Evolutionary conservation across 2,888 invertebrate species (phyloP).

Genomic region (Drosophila leonis): DNA sequence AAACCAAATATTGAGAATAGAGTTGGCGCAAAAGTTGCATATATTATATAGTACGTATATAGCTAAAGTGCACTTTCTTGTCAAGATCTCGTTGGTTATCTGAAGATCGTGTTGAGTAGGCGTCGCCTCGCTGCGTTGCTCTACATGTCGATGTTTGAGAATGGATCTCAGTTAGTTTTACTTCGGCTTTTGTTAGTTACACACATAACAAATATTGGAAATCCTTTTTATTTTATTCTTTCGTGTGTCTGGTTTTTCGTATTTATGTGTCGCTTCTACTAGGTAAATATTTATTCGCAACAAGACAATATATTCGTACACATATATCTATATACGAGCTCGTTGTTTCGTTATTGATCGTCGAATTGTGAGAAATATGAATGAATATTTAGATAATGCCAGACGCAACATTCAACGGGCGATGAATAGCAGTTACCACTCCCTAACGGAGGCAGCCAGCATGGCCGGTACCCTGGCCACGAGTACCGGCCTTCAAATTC

Average conservation of each 20-base stretch:
- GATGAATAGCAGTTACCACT: slow-evolving; percentile 22
- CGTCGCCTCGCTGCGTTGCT: not conserved
- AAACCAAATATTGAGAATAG: too few species aligned
- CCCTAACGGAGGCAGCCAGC: slow-evolving; percentile 13
- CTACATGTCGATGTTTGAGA: not conserved
- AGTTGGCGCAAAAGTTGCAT: too few species aligned
- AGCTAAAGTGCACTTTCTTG: too few species aligned
- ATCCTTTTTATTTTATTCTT: slow-evolving; percentile 14
- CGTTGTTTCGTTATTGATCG: not conserved
- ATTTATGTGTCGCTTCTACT: slow-evolving; percentile 29
- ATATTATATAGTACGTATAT: too few species aligned
- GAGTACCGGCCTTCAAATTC: slow-evolving; percentile 3
- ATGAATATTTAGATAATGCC: slow-evolving; percentile 40
- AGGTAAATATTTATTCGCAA: slow-evolving; percentile 20
- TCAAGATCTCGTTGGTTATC: not conserved
- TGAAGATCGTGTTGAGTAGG: slow-evolving; percentile 10
- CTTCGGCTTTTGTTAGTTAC: slow-evolving; percentile 28
- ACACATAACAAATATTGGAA: slow-evolving; percentile 24
- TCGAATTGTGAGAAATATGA: slow-evolving; percentile 31
- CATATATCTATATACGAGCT: not conserved
- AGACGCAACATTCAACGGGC: slow-evolving; percentile 31
- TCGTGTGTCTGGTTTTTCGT: slow-evolving; percentile 32
- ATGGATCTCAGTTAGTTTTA: slow-evolving; percentile 21
- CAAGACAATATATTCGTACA: not conserved
- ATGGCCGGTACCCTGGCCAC: slow-evolving; percentile 10